Conservation (phyloP, 2,113 vertebrate genomes). For the Engystomops pustulosus region DNA sequence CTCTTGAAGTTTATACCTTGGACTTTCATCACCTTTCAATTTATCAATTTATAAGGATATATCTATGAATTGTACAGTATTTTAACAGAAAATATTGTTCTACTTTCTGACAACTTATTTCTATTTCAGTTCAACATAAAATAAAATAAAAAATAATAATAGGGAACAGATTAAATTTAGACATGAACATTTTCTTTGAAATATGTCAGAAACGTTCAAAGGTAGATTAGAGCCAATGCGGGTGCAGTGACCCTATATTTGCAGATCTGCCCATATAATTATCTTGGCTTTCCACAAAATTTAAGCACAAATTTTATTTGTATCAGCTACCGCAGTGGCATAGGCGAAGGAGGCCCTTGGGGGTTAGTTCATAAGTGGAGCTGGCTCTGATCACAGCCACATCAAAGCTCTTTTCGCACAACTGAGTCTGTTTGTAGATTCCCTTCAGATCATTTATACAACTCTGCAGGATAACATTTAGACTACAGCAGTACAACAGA, state of each 20-base stretch:
- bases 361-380: slow-evolving; percentile 46
- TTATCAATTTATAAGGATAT: too few relatives aligned
- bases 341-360: slow-evolving; percentile 55
- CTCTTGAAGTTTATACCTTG: too few relatives aligned
- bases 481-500: background rate
- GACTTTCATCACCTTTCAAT: too few relatives aligned
- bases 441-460: rapidly evolving
- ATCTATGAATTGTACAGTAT: too few relatives aligned
- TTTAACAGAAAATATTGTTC: too few relatives aligned
- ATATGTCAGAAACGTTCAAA: slow-evolving; percentile 6
- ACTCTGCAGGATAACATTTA: background rate
- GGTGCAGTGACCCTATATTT: slow-evolving; percentile 9
- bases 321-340: slow-evolving; percentile 48
- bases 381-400: background rate
- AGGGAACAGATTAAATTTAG: background rate
- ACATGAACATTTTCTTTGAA: background rate
- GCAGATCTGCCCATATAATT: slow-evolving; percentile 26
- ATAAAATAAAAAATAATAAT: too few relatives aligned
- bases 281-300: slow-evolving; percentile 56
- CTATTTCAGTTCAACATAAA: background rate
- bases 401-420: background rate
- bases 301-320: slow-evolving; percentile 60
- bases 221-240: background rate
- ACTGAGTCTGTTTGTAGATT: slow-evolving; percentile 48
- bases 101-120: too few relatives aligned